Conservation (phyloP, 2,113 vertebrate species). For the Promerops cafer region DNA sequence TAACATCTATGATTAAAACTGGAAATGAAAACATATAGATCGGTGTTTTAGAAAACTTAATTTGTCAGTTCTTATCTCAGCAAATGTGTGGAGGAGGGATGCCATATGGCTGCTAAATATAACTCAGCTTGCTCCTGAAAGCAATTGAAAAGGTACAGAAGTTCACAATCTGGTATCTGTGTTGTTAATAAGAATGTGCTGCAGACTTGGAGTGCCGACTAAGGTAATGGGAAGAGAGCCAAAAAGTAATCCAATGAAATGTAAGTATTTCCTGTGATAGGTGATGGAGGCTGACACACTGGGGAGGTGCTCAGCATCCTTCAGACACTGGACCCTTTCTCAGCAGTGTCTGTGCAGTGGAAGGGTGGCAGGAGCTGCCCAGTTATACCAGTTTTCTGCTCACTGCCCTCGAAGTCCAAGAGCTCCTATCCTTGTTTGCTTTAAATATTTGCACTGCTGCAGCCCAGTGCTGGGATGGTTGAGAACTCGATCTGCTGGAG, state of each 20-base stretch:
- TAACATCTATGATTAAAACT: background rate
- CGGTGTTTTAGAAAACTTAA: conserved; percentile 12
- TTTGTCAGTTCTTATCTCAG: conserved; percentile 1
- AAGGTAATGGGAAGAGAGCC: conserved; percentile 12
- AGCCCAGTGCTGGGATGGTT: background rate
- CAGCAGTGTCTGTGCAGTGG: background rate
- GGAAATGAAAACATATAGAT: background rate
- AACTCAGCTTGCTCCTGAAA: conserved; percentile 15
- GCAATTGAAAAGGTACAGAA: conserved; percentile 13
- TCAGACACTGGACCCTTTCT: background rate
- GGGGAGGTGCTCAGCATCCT: background rate
- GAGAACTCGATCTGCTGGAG: background rate
- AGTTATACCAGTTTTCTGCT: background rate
- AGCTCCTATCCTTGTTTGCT: background rate
- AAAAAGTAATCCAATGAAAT: background rate
- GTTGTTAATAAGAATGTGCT: background rate
- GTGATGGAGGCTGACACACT: background rate
- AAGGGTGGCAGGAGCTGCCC: background rate
- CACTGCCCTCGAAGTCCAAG: background rate
- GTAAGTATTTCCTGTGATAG: background rate
- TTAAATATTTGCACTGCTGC: background rate
- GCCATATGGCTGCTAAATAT: conserved; percentile 61
- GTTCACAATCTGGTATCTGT: conserved; percentile 26
- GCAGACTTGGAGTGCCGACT: background rate
- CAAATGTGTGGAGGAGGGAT: conserved; percentile 16